A percentile compares a stretch with the other conserved stretches of the same genome.
Conservation (phyloP, 2,888 invertebrate species). For the Dusona sp. region DNA sequence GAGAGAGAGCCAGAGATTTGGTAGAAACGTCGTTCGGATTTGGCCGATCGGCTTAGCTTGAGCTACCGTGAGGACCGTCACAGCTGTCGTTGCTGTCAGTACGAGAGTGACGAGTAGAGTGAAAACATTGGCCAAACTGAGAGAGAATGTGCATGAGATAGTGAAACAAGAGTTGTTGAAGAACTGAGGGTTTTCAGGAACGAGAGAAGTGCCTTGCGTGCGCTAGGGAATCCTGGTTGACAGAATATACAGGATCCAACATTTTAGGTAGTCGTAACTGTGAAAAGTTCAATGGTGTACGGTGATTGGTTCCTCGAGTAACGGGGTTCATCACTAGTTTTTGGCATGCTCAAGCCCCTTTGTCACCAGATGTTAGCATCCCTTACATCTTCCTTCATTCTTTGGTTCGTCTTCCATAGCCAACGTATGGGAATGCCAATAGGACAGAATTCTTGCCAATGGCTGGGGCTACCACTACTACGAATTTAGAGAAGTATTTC, state of each 20-base stretch:
- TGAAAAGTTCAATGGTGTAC: slow-evolving; percentile 12
- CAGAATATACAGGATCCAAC: slow-evolving; percentile 24
- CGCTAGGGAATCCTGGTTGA: slow-evolving; percentile 49
- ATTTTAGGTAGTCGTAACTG: slow-evolving; percentile 18
- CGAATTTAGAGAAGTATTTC: background rate
- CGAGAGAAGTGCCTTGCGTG: slow-evolving; percentile 53
- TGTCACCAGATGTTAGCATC: background rate
- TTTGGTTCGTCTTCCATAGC: background rate
- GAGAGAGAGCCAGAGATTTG: slow-evolving; percentile 35
- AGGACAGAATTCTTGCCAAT: background rate
- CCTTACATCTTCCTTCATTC: background rate
- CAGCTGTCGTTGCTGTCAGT: slow-evolving; percentile 78
- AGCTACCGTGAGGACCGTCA: slow-evolving; percentile 81
- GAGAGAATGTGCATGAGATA: slow-evolving; percentile 26
- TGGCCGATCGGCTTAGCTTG: slow-evolving; percentile 83
- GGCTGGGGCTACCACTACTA: slow-evolving; percentile 32
- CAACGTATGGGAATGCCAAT: background rate
- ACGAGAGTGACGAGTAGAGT: slow-evolving; percentile 55
- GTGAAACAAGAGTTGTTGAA: slow-evolving; percentile 42
- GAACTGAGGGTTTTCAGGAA: slow-evolving; percentile 27
- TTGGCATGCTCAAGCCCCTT: background rate
- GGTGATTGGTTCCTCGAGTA: slow-evolving; percentile 38
- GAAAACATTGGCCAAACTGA: slow-evolving; percentile 50
- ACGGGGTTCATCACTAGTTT: slow-evolving; percentile 8
- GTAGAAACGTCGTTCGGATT: slow-evolving; percentile 74